These are phyloP conservation scores for Percopsis omiscomaycus DNA, from an alignment of 2,797 vertebrate species.

Conservation along the genomic window DNA sequence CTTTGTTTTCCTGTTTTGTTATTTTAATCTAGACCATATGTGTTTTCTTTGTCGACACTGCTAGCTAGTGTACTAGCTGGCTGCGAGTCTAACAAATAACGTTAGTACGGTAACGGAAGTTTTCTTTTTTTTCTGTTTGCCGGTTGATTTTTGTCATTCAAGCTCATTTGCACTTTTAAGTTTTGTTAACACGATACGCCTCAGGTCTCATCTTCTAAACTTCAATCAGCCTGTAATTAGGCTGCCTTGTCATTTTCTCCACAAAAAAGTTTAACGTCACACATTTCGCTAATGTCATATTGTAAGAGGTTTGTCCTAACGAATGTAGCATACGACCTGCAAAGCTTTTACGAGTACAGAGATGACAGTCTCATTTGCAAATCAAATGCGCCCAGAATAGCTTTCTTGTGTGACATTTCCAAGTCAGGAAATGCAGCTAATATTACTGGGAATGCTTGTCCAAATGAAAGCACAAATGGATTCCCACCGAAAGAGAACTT, in stretches of 20 bases:
- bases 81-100: neutral
- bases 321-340: too few relatives aligned
- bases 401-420: conserved; percentile 27
- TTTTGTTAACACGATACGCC: too few relatives aligned
- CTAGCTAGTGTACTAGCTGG: conserved; percentile 32
- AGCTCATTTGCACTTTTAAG: too few relatives aligned
- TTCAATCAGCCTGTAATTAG: too few relatives aligned
- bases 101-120: neutral
- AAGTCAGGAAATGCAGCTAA: conserved; percentile 29
- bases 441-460: conserved; percentile 20
- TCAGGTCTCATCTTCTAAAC: too few relatives aligned
- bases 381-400: conserved; percentile 22
- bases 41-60: conserved; percentile 1
- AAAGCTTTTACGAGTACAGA: neutral
- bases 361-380: conserved; percentile 33
- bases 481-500: neutral
- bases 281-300: too few relatives aligned
- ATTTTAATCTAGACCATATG: neutral
- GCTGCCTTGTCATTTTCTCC: too few relatives aligned
- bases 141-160: neutral
- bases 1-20: neutral
- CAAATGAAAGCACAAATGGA: neutral
- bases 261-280: too few relatives aligned
- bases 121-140: too few relatives aligned
- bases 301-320: too few relatives aligned